Conservation (phyloP, 2,113 vertebrate genomes). For the Calonectris borealis region DNA sequence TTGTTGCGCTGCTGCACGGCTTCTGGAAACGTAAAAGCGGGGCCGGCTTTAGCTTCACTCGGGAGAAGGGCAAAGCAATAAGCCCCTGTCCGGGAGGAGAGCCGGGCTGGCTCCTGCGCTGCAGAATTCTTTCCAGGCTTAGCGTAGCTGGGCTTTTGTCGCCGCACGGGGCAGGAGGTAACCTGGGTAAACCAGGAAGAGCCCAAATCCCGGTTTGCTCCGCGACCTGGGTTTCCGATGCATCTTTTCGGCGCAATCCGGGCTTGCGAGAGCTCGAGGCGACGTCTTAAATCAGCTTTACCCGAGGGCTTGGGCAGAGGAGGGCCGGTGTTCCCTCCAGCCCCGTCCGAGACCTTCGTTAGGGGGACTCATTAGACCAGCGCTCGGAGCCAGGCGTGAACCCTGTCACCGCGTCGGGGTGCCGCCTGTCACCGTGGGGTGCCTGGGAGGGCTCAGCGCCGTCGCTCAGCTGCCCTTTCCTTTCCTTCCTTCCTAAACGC, state of each 20-base stretch:
- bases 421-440: background rate
- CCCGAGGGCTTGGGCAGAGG: background rate
- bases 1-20: background rate
- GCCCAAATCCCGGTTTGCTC: background rate
- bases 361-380: background rate
- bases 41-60: background rate
- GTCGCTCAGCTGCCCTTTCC: background rate
- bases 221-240: too few species aligned
- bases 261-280: background rate
- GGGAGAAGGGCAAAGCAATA: accelerated
- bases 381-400: background rate
- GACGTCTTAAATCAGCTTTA: background rate
- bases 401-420: too few species aligned
- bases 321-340: too few species aligned
- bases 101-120: background rate
- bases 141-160: background rate
- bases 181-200: background rate
- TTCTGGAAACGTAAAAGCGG: background rate
- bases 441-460: background rate
- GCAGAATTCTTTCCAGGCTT: background rate
- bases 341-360: background rate
- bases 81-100: accelerated
- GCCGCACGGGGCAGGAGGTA: background rate
- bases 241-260: accelerated
- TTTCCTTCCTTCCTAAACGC: background rate